These are phyloP conservation scores for Pteruthius melanotis DNA, from an alignment of 2,113 vertebrate species.

Conservation along the genomic window DNA sequence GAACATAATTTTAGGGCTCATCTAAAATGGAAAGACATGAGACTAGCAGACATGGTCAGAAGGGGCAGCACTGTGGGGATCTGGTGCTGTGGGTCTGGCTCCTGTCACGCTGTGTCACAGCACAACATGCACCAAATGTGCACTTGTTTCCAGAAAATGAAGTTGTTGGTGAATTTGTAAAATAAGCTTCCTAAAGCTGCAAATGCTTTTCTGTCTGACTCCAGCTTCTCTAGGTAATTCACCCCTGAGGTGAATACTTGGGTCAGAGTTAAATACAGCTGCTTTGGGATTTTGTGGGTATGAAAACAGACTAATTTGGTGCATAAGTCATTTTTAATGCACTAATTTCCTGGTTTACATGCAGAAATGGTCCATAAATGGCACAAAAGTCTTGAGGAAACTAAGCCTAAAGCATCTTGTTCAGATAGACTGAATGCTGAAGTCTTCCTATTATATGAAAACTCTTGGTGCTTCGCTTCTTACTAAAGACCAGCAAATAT, in stretches of 20 bases:
- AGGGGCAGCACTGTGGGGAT: neutral
- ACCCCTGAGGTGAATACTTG: slow-evolving; percentile 53
- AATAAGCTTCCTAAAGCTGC: neutral
- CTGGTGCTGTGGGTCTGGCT: neutral
- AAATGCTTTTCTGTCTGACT: slow-evolving; percentile 30
- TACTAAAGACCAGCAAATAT: slow-evolving; percentile 17
- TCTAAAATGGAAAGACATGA: neutral
- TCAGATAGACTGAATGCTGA: neutral
- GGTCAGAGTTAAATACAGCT: slow-evolving; percentile 68
- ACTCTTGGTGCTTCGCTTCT: neutral
- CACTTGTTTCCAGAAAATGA: neutral
- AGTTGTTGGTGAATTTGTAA: neutral
- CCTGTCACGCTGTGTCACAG: neutral
- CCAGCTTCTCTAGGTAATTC: slow-evolving; percentile 58
- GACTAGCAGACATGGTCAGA: neutral
- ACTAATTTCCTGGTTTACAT: slow-evolving; percentile 60
- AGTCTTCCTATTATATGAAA: slow-evolving; percentile 28
- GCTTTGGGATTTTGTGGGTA: slow-evolving; percentile 55
- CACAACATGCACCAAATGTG: neutral
- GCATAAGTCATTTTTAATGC: slow-evolving; percentile 67
- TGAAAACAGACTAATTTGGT: slow-evolving; percentile 68
- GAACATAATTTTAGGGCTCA: neutral
- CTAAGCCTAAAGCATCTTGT: slow-evolving; percentile 21
- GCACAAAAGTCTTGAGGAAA: slow-evolving; percentile 49
- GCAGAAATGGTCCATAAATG: slow-evolving; percentile 56